Conservation (phyloP, 2,113 vertebrate genomes). For the Semnopithecus entellus region DNA sequence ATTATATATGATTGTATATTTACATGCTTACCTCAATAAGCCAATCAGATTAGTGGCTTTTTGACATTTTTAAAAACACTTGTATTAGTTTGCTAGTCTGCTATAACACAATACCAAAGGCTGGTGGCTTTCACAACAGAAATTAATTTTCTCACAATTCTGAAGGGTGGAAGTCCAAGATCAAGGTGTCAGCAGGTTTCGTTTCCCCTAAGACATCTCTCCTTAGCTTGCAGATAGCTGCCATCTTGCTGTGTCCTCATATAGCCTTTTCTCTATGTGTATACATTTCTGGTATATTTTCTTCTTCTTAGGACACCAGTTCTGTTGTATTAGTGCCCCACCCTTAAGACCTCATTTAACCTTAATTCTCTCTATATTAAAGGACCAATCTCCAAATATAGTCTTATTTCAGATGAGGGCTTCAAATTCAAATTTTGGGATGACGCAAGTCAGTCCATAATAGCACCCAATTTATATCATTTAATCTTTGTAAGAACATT, state of each 20-base stretch:
- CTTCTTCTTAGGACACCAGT: neutral
- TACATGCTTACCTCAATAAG: neutral
- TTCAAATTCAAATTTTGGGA: neutral
- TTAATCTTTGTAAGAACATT: neutral
- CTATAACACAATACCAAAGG: neutral
- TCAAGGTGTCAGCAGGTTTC: too few relatives aligned
- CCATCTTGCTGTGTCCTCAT: neutral
- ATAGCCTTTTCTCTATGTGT: neutral
- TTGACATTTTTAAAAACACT: neutral
- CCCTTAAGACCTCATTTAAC: neutral
- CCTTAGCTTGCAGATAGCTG: too few relatives aligned
- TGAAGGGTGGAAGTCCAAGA: neutral
- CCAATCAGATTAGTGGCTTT: neutral
- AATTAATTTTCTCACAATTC: neutral
- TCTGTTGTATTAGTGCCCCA: neutral
- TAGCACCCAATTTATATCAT: neutral
- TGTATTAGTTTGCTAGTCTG: neutral
- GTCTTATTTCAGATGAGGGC: neutral
- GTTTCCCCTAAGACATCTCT: neutral
- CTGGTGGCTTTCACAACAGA: neutral
- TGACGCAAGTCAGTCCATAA: neutral
- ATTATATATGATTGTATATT: neutral
- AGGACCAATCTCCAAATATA: neutral
- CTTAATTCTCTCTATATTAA: neutral
- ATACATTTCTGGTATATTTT: neutral